phyloP scores from a whole-genome alignment of 2,113 vertebrate genomes.

The Diadophis punctatus region DNA sequence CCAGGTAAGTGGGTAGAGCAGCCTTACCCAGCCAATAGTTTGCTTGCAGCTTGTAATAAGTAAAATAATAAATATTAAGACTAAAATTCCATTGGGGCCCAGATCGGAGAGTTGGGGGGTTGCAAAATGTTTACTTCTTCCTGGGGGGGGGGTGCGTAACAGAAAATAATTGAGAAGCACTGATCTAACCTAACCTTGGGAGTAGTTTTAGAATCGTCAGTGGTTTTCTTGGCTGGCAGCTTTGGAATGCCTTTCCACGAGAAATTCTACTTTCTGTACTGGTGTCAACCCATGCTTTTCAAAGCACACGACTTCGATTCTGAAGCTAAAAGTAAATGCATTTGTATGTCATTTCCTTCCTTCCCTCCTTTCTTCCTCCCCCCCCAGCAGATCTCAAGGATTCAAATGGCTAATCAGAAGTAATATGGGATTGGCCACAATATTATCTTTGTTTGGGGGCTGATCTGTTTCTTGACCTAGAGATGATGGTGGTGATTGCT shows the following conservation, averaged over 20 bases:
- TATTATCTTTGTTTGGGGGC: conserved; percentile 58
- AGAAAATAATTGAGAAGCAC: no score
- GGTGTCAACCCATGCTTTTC: conserved; percentile 46
- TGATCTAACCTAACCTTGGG: not conserved
- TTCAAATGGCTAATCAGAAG: conserved; percentile 59
- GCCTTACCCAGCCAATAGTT: no score
- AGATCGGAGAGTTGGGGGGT: no score
- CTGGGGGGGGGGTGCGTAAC: no score
- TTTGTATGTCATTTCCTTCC: not conserved
- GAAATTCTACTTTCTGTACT: conserved; percentile 57
- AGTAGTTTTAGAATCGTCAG: not conserved
- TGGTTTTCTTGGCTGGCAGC: conserved; percentile 11
- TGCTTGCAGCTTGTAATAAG: no score
- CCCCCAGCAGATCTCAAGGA: conserved; percentile 51
- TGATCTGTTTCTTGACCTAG: conserved; percentile 58
- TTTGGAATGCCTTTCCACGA: conserved; percentile 49
- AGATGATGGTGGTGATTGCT: conserved; percentile 51
- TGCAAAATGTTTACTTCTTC: no score
- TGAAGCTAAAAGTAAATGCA: conserved; percentile 48
- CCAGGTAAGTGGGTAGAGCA: no score
- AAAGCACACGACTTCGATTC: conserved; percentile 58
- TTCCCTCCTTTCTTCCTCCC: conserved; percentile 4
- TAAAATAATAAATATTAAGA: no score
- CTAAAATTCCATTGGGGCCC: no score
- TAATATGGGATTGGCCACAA: conserved; percentile 30